A percentile compares a stretch with the other conserved stretches of the same genome.
phyloP scores from a whole-genome alignment of 2,888 invertebrate species.

The Drosophila picticornis region DNA sequence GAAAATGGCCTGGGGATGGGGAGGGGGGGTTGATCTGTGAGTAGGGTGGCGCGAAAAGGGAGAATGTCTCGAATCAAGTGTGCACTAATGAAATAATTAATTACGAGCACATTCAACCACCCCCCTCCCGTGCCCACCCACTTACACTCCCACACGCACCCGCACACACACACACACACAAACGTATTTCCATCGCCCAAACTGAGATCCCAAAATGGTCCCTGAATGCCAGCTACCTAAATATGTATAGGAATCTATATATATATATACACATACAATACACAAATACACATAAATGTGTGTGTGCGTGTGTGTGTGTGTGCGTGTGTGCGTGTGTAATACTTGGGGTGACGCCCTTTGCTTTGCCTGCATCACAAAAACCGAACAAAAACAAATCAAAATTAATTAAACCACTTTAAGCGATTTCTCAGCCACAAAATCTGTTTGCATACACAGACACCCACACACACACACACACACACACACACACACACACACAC shows the following conservation, averaged over 20 bases:
- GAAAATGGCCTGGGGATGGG: accelerated
- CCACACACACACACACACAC: background rate
- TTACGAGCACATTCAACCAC: conserved; percentile 50
- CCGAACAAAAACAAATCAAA: conserved; percentile 58
- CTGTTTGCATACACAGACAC: conserved; percentile 23
- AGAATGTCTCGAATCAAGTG: conserved; percentile 60
- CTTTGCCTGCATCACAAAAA: conserved; percentile 25
- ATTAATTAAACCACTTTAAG: conserved; percentile 71
- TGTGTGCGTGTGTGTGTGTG: background rate
- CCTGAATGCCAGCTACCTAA: conserved; percentile 15
- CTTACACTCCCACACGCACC: background rate
- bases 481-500: conserved; percentile 1
- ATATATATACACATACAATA: background rate
- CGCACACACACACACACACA: conserved; percentile 9
- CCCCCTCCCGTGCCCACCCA: accelerated
- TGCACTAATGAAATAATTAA: conserved; percentile 76
- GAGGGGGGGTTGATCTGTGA: background rate
- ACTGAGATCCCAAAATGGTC: conserved; percentile 22
- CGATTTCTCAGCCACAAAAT: conserved; percentile 50
- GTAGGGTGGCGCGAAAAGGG: background rate
- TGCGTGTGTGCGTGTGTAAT: conserved; percentile 4
- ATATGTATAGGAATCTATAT: background rate
- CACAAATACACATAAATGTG: background rate
- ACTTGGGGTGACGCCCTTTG: conserved; percentile 40
- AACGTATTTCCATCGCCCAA: background rate